Evolutionary conservation across 2,888 invertebrate genomes (phyloP), one percentile per base, ranked within the genome.

Genomic region (Sesia bembeciformis): DNA sequence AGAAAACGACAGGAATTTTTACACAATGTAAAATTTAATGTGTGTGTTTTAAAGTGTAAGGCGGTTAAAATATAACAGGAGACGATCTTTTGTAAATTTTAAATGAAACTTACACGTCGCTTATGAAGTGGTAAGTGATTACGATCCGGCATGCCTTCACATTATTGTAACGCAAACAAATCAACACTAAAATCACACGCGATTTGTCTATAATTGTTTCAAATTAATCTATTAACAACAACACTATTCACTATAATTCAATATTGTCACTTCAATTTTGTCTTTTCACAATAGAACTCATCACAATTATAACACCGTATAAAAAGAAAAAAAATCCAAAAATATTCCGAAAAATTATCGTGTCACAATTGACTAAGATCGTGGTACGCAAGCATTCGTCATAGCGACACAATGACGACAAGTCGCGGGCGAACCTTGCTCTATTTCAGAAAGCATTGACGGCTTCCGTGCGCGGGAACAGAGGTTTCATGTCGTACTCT

Each of bases 141-240:
- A 8, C 82, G 76, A 78, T 86, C 85, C 63, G 86, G 87, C 87
- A 88, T 88, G 50, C 57, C 64, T 60, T 46, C 23, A 50, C 50
- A 50, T 50, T 39, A 50, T 50, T 4, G 7, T 3, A 42, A 42
- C 7, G 1, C 4, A 50, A 50, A 46, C 8, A 38, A 39, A 38
- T 5, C 3, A 50, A 38, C 38, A 50, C 5, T 50, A 50, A 50
- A 23, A 23, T 23, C 23, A 23, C 23, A 23, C 23, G 2, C 23
- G 23, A 23, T 23, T 23, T 23, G 23, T 23, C 23, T 23, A 23
- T 23, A 23, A 23, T 23, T 23, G 23, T 23, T 23, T 23, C 23
- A 23, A 23, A 23, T 23, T 23, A 1, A 2, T 23, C 23, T 23
- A 23, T 23, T 23, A 23, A 23, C 23, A 23, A 23, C 1, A 23